These are phyloP conservation scores for Otis tarda DNA, from an alignment of 2,113 vertebrate genomes.

Conservation along the genomic window DNA sequence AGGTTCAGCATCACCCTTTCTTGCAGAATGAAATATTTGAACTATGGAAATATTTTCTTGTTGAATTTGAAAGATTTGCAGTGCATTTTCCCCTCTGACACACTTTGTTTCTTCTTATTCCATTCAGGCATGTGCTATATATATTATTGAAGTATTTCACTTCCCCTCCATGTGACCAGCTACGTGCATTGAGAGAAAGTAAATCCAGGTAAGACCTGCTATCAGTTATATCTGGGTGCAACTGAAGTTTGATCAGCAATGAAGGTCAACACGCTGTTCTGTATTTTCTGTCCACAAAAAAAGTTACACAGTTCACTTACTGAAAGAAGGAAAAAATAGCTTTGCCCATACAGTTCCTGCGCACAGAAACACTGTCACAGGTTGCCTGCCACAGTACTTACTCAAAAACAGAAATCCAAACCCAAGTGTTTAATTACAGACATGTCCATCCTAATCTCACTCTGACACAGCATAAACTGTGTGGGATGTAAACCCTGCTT, in stretches of 20 bases:
- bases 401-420: slow-evolving; percentile 22
- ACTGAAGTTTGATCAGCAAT: slow-evolving; percentile 23
- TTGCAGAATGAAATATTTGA: neutral
- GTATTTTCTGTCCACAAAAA: slow-evolving; percentile 30
- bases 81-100: neutral
- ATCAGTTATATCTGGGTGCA: slow-evolving; percentile 1
- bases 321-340: neutral
- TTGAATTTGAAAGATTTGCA: neutral
- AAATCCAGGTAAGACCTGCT: slow-evolving; percentile 33
- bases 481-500: neutral
- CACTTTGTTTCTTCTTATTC: neutral
- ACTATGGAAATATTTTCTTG: neutral
- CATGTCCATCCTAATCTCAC: neutral
- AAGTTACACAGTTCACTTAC: neutral
- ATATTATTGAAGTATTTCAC: neutral
- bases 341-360: neutral
- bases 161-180: neutral
- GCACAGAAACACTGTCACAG: neutral
- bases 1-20: neutral
- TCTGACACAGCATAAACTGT: neutral
- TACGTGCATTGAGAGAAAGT: neutral
- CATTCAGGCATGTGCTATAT: neutral
- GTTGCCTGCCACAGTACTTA: neutral
- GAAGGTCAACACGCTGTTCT: neutral
- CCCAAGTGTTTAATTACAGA: slow-evolving; percentile 13